These are phyloP conservation scores for Plagiodera versicolora DNA, from an alignment of 2,888 invertebrate species.

Conservation along the genomic window DNA sequence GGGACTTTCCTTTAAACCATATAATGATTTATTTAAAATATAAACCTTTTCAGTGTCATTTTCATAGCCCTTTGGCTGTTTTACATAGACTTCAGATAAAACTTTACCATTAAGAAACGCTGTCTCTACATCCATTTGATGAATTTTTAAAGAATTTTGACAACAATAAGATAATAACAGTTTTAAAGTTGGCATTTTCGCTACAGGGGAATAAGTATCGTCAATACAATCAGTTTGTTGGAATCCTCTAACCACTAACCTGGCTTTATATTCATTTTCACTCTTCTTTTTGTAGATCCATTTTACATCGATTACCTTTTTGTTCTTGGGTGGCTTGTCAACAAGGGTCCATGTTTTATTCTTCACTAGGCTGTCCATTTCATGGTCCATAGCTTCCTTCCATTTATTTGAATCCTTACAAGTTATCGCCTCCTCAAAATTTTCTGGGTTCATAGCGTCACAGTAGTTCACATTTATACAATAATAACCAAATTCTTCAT, in stretches of 20 bases:
- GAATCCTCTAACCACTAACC: conserved; percentile 15
- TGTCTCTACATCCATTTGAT: conserved; percentile 36
- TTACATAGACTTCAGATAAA: conserved; percentile 32
- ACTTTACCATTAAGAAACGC: conserved; percentile 36
- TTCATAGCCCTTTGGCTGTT: conserved; percentile 29
- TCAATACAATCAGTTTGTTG: conserved; percentile 26
- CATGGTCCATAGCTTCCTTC: conserved; percentile 26
- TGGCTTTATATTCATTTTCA: conserved; percentile 19
- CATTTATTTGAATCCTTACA: conserved; percentile 10
- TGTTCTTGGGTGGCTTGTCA: conserved; percentile 20
- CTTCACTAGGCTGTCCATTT: conserved; percentile 23
- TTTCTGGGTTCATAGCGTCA: not conserved
- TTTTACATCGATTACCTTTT: conserved; percentile 21
- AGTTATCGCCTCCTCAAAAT: not conserved
- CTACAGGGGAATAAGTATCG: conserved; percentile 25
- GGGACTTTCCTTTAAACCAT: conserved; percentile 31
- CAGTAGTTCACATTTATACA: conserved; percentile 4
- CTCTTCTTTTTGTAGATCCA: conserved; percentile 28
- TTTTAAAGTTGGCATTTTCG: conserved; percentile 22
- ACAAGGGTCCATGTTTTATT: conserved; percentile 30
- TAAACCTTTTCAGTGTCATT: conserved; percentile 20
- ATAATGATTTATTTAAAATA: conserved; percentile 22
- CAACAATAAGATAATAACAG: conserved; percentile 16
- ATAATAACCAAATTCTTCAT: conserved; percentile 6
- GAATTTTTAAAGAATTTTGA: conserved; percentile 19